These are phyloP conservation scores for Apodemia hepburni DNA, from an alignment of 2,888 invertebrate species.

Conservation along the genomic window DNA sequence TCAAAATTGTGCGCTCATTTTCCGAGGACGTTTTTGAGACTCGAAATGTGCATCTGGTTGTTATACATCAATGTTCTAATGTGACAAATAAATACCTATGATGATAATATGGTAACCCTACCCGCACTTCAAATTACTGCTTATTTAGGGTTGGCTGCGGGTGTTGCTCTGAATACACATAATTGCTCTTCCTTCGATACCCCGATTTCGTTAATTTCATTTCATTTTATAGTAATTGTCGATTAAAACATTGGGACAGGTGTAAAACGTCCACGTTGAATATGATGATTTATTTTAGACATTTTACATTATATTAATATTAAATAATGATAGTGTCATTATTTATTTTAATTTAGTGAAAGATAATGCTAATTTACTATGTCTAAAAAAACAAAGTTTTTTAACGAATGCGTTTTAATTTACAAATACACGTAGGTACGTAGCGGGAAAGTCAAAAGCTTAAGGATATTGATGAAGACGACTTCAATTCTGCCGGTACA, in stretches of 20 bases:
- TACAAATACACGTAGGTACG: not conserved
- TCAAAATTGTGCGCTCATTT: too few species aligned
- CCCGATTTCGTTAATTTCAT: conserved; percentile 33
- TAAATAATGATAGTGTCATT: not conserved
- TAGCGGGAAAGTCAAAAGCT: not conserved
- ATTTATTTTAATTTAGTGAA: conserved; percentile 1
- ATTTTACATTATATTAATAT: not conserved
- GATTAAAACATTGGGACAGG: conserved; percentile 34
- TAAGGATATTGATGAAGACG: too few species aligned
- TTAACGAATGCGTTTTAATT: not conserved
- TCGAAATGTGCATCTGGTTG: too few species aligned
- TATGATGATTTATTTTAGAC: conserved; percentile 1
- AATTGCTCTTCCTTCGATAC: conserved; percentile 31
- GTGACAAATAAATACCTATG: not conserved
- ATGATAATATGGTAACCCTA: conserved; percentile 3
- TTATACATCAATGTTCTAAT: too few species aligned
- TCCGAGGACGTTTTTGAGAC: too few species aligned
- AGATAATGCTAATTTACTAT: not conserved
- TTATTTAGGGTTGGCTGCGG: conserved; percentile 45
- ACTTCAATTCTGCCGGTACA: too few species aligned
- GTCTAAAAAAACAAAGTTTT: not conserved
- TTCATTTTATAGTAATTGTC: conserved; percentile 32
- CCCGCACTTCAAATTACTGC: conserved; percentile 51
- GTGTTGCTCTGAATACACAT: conserved; percentile 32
- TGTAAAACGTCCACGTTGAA: conserved; percentile 23